Conservation (phyloP, 1,140 invertebrate species). For the Bathynomus jamesi region DNA sequence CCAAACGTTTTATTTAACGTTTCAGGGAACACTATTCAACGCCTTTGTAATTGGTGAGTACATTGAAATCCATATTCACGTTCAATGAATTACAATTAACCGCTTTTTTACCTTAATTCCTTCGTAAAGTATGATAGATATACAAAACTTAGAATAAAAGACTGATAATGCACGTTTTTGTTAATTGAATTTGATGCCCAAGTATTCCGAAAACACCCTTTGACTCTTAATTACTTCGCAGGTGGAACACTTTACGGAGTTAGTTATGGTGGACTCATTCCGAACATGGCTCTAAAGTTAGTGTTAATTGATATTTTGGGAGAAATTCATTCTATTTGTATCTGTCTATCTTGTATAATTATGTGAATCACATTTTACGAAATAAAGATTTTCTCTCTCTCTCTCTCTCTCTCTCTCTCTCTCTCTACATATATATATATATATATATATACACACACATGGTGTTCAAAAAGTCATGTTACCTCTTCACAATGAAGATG, state of each 20-base stretch:
- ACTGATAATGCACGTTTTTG: neutral
- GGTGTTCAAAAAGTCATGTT: neutral
- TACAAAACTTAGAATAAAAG: neutral
- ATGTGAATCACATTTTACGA: neutral
- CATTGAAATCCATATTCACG: neutral
- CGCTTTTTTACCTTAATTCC: neutral
- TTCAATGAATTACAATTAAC: neutral
- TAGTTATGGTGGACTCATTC: neutral
- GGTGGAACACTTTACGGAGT: neutral
- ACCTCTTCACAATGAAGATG: too few relatives aligned
- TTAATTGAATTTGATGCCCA: neutral
- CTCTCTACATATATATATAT: neutral
- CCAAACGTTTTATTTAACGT: slow-evolving; percentile 18
- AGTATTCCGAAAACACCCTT: neutral
- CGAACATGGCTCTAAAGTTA: neutral
- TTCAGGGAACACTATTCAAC: slow-evolving; percentile 53
- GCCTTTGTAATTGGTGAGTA: slow-evolving; percentile 50
- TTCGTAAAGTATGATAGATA: neutral
- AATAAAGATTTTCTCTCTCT: neutral
- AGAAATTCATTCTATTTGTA: neutral
- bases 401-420: neutral
- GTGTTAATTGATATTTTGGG: neutral
- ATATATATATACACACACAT: neutral
- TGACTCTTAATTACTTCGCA: neutral
- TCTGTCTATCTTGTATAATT: neutral